phyloP scores from a whole-genome alignment of 2,888 invertebrate species.

The Holacanthella duospinosa region DNA sequence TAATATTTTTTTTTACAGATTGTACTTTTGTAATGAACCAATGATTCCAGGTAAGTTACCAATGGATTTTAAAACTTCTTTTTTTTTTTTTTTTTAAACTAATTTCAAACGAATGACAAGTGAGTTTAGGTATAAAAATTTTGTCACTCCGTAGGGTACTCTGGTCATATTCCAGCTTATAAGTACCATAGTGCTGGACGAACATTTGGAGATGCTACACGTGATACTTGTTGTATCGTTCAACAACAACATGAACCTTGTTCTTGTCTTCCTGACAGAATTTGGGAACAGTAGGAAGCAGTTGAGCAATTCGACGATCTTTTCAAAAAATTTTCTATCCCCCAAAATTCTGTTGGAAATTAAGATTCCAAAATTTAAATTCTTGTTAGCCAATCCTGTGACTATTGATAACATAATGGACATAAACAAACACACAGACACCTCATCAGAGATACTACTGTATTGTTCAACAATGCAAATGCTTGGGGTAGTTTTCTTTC shows the following conservation, averaged over 20 bases:
- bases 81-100: too few relatives aligned
- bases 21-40: not conserved
- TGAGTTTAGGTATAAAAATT: too few relatives aligned
- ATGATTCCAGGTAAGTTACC: slow-evolving; percentile 6
- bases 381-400: not conserved
- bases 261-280: not conserved
- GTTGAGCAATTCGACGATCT: too few relatives aligned
- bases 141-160: slow-evolving; percentile 17
- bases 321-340: not conserved
- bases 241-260: not conserved
- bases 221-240: slow-evolving; percentile 28
- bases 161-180: slow-evolving; percentile 31
- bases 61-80: too few relatives aligned
- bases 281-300: slow-evolving; percentile 11
- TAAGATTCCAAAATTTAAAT: not conserved
- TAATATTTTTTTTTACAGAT: not conserved
- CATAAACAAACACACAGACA: too few relatives aligned
- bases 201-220: slow-evolving; percentile 29
- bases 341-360: not conserved
- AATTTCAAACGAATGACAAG: too few relatives aligned
- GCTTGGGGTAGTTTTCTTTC: too few relatives aligned
- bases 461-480: too few relatives aligned
- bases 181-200: slow-evolving; percentile 26
- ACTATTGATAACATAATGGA: not conserved
- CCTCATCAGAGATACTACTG: too few relatives aligned